Base-by-base conservation (phyloP, 2,888 invertebrate species). In the Tetragnatha montana region DNA sequence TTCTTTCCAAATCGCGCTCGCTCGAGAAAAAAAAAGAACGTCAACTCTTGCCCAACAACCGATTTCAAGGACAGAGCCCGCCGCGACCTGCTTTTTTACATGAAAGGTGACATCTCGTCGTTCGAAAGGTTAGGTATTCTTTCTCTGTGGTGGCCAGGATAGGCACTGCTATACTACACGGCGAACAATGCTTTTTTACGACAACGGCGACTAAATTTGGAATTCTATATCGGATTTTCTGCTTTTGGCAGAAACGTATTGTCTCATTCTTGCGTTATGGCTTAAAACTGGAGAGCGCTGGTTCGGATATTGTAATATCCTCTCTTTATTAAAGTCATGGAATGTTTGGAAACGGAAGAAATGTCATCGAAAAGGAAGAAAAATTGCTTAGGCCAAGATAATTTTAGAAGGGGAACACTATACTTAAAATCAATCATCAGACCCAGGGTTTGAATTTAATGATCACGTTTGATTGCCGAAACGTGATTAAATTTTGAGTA, bases 141-240 rank as follows among this genome's bases (percentile, higher is more conserved):
- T 60, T 60, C 14, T 60, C n/a, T n/a, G n/a, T n/a, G n/a, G 60
- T 60, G 60, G 14, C 60, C 60, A 60, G 60, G 14, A 14, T 12
- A 14, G 14, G 60, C 12, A 60, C 6, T 60, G 10, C 10, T 12
- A 22, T 47, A 14, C n/a, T 47, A 47, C 22, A 74, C 17, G 35
- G 60, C 14, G 60, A 60, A 14, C 74, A 35, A 35, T 74, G 74
- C 22, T 17, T 14, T 70, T 47, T 74, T 74, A 74, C 17, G 74
- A 35, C 47, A 35, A 10, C 74, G 35, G 74, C 74, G 14, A 73
- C 81, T 82, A 82, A 73, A 82, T 82, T 74, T 82, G 81, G 71
- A 82, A 82, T 82, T 82, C 73, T 82, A 82, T 74, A 50, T 73
- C 22, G 47, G 81, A 82, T 73, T 49, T 35, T 81, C 70, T 81